Evolutionary conservation across 2,888 invertebrate genomes (phyloP).

Genomic region (Andrena chrysosceles): DNA sequence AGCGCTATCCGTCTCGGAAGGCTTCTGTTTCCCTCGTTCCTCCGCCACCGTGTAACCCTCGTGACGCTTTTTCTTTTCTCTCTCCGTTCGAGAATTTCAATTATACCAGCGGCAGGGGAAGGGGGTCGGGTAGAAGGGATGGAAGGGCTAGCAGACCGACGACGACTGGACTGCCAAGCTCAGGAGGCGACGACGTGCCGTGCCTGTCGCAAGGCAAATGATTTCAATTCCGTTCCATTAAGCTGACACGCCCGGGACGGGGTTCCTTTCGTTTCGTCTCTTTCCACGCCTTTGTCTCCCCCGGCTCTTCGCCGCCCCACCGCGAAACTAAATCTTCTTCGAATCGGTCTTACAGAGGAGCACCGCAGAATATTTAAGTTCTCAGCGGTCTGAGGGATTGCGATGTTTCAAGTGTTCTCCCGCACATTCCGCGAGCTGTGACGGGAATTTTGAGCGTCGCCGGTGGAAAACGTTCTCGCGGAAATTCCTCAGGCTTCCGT

Average conservation of each 20-base stretch:
- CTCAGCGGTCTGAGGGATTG: conserved; percentile 25
- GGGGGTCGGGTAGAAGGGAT: conserved; percentile 3
- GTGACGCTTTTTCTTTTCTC: conserved; percentile 19
- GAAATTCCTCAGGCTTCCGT: conserved; percentile 25
- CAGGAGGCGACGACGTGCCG: conserved; percentile 71
- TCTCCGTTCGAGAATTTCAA: conserved; percentile 72
- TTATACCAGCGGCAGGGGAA: conserved; percentile 55
- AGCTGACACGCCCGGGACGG: conserved; percentile 65
- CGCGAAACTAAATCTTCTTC: conserved; percentile 70
- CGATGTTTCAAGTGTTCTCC: conserved; percentile 48
- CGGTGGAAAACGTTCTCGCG: conserved; percentile 26
- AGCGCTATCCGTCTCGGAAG: conserved; percentile 73
- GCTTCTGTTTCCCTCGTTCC: conserved; percentile 57
- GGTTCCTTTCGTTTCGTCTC: conserved; percentile 51
- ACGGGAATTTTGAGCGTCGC: conserved; percentile 51
- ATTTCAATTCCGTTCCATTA: conserved; percentile 76
- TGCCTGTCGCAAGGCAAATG: conserved; percentile 73
- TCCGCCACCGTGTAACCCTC: conserved; percentile 15
- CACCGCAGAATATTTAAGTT: conserved; percentile 70
- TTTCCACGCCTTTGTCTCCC: conserved; percentile 42
- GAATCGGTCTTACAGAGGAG: conserved; percentile 61
- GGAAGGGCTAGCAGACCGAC: conserved; percentile 19
- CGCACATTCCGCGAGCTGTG: conserved; percentile 44
- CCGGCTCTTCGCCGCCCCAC: conserved; percentile 9
- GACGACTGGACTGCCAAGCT: conserved; percentile 72